Evolutionary conservation across 2,113 vertebrate genomes (phyloP), one percentile per base, ranked within the genome.

Genomic region (Uria lomvia): DNA sequence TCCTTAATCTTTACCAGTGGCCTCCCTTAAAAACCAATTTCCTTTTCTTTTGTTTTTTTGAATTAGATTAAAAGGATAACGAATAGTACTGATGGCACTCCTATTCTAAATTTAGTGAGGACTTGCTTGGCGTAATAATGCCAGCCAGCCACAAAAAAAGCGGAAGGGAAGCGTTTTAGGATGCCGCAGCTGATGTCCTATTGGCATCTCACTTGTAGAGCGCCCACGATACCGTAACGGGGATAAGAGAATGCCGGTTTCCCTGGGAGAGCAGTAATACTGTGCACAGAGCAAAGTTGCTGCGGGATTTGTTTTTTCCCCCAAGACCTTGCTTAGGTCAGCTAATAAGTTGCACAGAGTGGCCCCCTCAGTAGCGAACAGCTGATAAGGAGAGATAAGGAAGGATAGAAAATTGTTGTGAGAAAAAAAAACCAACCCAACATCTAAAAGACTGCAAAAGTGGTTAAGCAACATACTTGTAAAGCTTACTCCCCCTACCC

Each of bases 1-100:
- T 75, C 52, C 65, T 77, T 92, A 71, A 81, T 84, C 49, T 89
- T 89, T 45, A 89, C 49, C 42, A 79, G 56, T 59, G 29, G 52
- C 15, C 22, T 71, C 53, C 53, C 58, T 86, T 66, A 82, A 75
- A 93, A 96, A 93, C 76, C 70, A 82, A 75, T 96, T 94, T 92
- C 88, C 65, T 92, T 93, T 92, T 68, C n/a, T 38, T 86, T 40
- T 38, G 8, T 38, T 38, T 40, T 65, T 88, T 88, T 32, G 43
- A 85, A 62, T 75, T 55, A 81, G 70, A 77, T 76, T 71, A 78
- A 74, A 85, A 92, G 38, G 50, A 72, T 81, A 87, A 80, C 42
- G 52, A 93, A 66, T 19, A 73, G 36, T 6, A 70, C 40, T 36
- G 59, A 65, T 10, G 62, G 18, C 45, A 85, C 34, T 72, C 62